Base-by-base conservation (phyloP, 2,888 invertebrate genomes). In the Amphipoea lucens region DNA sequence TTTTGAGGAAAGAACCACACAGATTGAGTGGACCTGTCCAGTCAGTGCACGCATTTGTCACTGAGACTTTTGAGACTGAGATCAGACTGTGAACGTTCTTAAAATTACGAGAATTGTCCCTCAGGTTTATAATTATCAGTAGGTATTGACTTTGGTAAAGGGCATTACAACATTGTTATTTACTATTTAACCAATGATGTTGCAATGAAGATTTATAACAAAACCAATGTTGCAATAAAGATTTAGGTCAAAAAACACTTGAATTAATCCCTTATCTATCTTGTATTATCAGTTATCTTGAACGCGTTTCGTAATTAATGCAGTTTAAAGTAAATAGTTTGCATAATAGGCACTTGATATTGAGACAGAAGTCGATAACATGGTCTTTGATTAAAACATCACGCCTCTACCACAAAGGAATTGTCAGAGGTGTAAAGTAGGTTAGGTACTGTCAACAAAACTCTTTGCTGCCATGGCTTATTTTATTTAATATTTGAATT, bases 241-340 rank as follows among this genome's bases (percentile, higher is more conserved):
- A 60, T 72, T 60, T 45, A 76, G 75, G 75, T 76, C 75, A 72
- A 4, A 42, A 45, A 72, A 72, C 75, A 72, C 75, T 76, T 0
- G 7, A 40, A 45, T 36, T 36, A 72, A 75, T 72, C 72, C 12
- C 0, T 2, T 71, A 71, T 11, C 70, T 23, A 9, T 4, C 54
- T 7, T 2, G 1, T 23, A 17, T 63, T 29, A 67, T 51, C 45
- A 45, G 23, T 72, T 5, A 36, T 60, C 72, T 60, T 72, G 75
- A 45, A 75, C 60, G 57, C 1, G 23, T 72, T 76, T 76, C 29
- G 12, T 36, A 36, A 36, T 36, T 1, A 70, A 60, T 45, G 2
- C 7, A 12, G 23, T 42, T 51, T 20, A 0, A 40, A 71, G 29
- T 71, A 71, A 60, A 36, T 36, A 72, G 23, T 60, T 75, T 75